Percentiles rank a stretch among this genome's conserved stretches.
phyloP scores from a whole-genome alignment of 2,888 invertebrate genomes.

The Gymnoscelis rufifasciata region DNA sequence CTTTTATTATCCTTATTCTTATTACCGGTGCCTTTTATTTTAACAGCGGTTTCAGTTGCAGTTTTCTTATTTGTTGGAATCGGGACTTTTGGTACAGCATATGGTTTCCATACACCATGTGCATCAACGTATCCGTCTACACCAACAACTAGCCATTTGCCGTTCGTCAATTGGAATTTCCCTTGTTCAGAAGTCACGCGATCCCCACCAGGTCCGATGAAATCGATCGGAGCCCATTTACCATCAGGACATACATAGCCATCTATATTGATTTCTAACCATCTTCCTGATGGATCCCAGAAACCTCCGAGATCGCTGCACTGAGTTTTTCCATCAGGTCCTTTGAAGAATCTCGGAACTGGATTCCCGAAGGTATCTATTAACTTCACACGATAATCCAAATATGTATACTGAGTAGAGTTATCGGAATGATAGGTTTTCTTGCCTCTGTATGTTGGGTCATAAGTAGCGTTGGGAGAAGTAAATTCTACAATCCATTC shows the following conservation, averaged over 20 bases:
- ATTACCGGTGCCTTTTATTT: constrained; percentile 29
- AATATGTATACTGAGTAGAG: constrained; percentile 56
- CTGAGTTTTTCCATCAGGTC: constrained; percentile 62
- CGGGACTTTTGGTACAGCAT: constrained; percentile 36
- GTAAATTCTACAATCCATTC: constrained; percentile 73
- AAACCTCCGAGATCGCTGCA: constrained; percentile 73
- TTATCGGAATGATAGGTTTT: constrained; percentile 46
- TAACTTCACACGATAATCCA: constrained; percentile 64
- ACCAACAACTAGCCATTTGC: constrained; percentile 57
- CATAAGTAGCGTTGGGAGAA: constrained; percentile 61
- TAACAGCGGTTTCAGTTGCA: constrained; percentile 3
- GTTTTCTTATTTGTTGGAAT: constrained; percentile 23
- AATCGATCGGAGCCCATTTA: constrained; percentile 60
- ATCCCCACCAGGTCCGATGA: constrained; percentile 60
- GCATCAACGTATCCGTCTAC: constrained; percentile 62
- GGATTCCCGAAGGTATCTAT: constrained; percentile 59
- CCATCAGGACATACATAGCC: constrained; percentile 62
- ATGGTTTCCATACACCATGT: constrained; percentile 55
- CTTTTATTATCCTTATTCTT: constrained; percentile 32
- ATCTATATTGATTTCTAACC: constrained; percentile 65
- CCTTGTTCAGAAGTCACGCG: constrained; percentile 54
- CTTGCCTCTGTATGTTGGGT: constrained; percentile 52
- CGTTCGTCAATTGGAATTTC: constrained; percentile 54
- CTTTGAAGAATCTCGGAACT: constrained; percentile 63
- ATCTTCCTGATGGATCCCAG: constrained; percentile 59